phyloP scores from a whole-genome alignment of 2,888 invertebrate genomes.

The Noctua janthe region DNA sequence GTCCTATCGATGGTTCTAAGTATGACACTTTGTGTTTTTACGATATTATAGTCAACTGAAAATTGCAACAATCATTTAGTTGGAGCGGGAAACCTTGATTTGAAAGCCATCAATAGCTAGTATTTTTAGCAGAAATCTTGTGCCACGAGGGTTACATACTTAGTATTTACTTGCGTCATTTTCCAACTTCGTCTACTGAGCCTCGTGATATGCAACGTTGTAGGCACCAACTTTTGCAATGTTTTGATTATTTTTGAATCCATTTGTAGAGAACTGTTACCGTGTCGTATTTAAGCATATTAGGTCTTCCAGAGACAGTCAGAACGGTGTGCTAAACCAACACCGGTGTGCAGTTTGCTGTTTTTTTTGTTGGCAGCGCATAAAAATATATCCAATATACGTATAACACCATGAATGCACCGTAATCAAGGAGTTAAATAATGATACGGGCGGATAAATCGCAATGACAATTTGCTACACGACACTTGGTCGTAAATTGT shows the following conservation, averaged over 20 bases:
- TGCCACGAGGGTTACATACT: conserved; percentile 29
- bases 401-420: not conserved
- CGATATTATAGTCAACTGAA: conserved; percentile 4
- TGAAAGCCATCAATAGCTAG: conserved; percentile 19
- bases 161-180: conserved; percentile 35
- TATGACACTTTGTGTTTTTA: conserved; percentile 3
- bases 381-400: not conserved
- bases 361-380: not conserved
- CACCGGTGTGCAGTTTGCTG: no score
- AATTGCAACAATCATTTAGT: conserved; percentile 18
- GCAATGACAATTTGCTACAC: not conserved
- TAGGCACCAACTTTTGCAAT: not conserved
- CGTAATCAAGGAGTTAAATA: not conserved
- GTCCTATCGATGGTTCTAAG: conserved; percentile 8
- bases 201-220: conserved; percentile 8
- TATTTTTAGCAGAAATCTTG: conserved; percentile 40
- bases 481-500: not conserved
- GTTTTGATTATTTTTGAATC: not conserved
- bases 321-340: no score
- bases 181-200: conserved; percentile 3
- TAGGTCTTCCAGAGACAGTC: no score
- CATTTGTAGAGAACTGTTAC: not conserved
- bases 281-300: not conserved
- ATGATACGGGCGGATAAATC: not conserved
- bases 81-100: conserved; percentile 22